Evolutionary conservation across 2,888 invertebrate genomes (phyloP).

Genomic region (Cephus pulcher): DNA sequence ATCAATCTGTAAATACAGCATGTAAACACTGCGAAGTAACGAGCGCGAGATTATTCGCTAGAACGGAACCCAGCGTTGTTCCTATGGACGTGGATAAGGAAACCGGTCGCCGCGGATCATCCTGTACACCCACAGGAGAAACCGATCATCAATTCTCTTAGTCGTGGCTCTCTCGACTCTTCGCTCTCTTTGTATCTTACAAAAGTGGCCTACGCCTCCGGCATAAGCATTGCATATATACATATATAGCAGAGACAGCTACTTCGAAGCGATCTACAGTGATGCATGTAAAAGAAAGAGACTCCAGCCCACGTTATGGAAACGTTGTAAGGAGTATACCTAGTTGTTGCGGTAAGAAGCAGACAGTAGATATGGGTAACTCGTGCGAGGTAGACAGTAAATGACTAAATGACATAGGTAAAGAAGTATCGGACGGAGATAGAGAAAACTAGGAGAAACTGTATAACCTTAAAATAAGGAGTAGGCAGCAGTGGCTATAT

Average conservation of each 20-base stretch:
- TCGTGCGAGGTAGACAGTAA: not conserved
- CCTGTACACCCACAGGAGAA: not conserved
- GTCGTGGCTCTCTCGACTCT: not conserved
- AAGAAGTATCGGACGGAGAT: not conserved
- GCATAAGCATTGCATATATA: not conserved
- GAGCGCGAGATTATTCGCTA: not conserved
- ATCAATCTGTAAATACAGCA: not conserved
- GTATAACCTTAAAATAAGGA: not conserved
- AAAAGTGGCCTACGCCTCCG: constrained; percentile 6
- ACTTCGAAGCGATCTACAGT: not conserved
- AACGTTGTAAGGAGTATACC: not conserved
- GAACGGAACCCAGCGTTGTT: not conserved
- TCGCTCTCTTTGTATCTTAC: constrained; percentile 1
- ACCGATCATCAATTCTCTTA: not conserved
- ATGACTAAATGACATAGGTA: not conserved
- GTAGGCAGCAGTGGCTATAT: not conserved
- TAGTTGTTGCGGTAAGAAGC: not conserved
- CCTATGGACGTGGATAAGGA: not conserved
- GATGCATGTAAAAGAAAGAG: not conserved
- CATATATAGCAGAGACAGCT: not conserved
- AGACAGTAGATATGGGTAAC: not conserved
- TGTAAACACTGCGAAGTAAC: not conserved
- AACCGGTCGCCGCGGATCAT: not conserved
- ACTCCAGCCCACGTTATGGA: not conserved
- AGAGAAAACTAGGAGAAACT: not conserved